Base-by-base conservation (phyloP, 2,797 vertebrate genomes). In the Hylomyscus alleni region DNA sequence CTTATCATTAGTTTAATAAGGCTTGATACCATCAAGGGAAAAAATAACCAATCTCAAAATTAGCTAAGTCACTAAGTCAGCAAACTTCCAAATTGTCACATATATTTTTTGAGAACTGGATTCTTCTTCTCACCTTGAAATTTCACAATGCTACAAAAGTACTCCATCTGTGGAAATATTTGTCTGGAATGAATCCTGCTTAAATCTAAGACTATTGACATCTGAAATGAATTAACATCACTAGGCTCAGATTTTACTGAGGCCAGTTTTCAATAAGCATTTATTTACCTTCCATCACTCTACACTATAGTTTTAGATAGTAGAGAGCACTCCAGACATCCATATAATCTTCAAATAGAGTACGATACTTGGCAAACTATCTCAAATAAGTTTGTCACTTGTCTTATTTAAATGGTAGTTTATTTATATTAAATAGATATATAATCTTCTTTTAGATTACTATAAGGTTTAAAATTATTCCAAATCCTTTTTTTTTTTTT, bases 201-300 rank as follows among this genome's bases (percentile, higher is more conserved):
- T 94, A 89, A 91, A 94, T 44, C 20, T 65, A 78, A 76, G 60
- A 60, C n/a, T 67, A 92, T 69, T 96, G 56, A 95, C 95, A 81
- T 86, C 44, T 90, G 67, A 93, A 95, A 85, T 96, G 54, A 97
- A n/a, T 94, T 91, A 58, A 76, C 96, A 73, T 86, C 62, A 60
- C 29, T 93, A 52, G 26, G 37, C 37, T 94, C 37, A n/a, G 52
- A 80, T 80, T 94, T 96, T 88, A 65, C 37, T 84, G 52, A 95
- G 26, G 6, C 82, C 56, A 82, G 10, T 91, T 97, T 96, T 44
- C 52, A 89, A 56, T 75, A 80, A 34, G n/a, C 11, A 73, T 80
- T 95, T 93, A 60, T 90, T 95, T 96, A 65, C 31, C 10, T 40
- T 91, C 81, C 62, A 52, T 93, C 50, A 34, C 90, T 90, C 90